Evolutionary conservation across 2,797 vertebrate genomes (phyloP), one percentile per base, ranked within the genome.

Genomic region (Sebastes taczanowskii): DNA sequence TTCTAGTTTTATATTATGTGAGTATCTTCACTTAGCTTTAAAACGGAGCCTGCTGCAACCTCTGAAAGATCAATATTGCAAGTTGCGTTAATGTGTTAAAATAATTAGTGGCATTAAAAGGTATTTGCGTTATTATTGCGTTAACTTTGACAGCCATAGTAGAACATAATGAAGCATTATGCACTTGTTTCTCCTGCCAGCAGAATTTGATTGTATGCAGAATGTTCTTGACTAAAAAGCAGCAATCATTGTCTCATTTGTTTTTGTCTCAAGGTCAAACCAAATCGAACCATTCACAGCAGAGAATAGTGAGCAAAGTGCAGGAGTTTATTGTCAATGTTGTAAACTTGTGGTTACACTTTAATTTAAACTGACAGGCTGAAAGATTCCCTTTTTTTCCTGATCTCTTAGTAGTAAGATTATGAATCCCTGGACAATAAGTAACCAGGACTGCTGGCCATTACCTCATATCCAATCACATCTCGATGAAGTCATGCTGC

Each of bases 301-400:
- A 34, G 14, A n/a, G 27, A 73, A 72, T 10, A 42, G 58, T 71
- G 87, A 70, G 30, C 80, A 83, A 92, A 92, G 90, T 89, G 2
- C 85, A 83, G 18, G 5, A 22, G 23, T 87, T 92, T 88, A 84
- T 77, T 81, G 80, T 69, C 5, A 20, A 14, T 16, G 83, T 61
- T 84, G 80, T 83, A 87, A 87, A 68, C 27, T 18, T 52, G 29
- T 78, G 32, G 87, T 92, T 91, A 91, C 49, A 84, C 49, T 89
- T 89, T 91, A 92, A 88, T 25, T 62, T 10, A 20, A 58, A 65
- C 49, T 74, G 42, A 42, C 14, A 42, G 38, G 71, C 77, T 82
- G 32, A 79, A 86, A 82, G 74, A 38, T 72, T 88, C 34, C 13
- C 7, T 60, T 60, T 77, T 55, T 64, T 53, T 53, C 52, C 70